phyloP scores from a whole-genome alignment of 1,140 invertebrate genomes.

The Ceratina japonica region DNA sequence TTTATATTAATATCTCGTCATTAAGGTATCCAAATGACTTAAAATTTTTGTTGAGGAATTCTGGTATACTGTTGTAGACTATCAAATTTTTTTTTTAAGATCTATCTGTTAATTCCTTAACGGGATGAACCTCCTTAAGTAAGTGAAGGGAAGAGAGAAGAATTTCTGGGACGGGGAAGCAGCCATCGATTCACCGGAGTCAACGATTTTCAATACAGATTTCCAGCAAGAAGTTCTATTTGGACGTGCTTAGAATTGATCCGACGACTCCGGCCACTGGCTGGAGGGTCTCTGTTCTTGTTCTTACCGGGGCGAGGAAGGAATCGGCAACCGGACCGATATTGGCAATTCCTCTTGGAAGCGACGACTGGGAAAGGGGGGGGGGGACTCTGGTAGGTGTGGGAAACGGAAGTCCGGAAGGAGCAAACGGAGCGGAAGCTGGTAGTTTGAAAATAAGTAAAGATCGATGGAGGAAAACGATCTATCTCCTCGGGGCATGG shows the following conservation, averaged over 20 bases:
- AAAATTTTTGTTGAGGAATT: no score
- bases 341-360: conserved; percentile 42
- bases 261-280: neutral
- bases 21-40: no score
- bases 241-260: conserved; percentile 14
- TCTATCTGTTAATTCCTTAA: no score
- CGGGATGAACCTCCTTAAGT: no score
- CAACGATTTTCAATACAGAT: conserved; percentile 10
- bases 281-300: neutral
- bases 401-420: neutral
- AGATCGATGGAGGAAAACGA: conserved; percentile 48
- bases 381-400: neutral
- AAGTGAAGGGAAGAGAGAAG: neutral
- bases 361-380: neutral
- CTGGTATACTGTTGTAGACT: no score
- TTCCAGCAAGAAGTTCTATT: conserved; percentile 5
- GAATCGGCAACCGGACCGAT: conserved; percentile 27
- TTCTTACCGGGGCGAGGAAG: neutral
- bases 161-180: neutral
- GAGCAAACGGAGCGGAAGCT: neutral
- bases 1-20: no score
- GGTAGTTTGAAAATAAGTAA: conserved; percentile 52
- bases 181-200: conserved; percentile 5
- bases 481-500: conserved; percentile 26
- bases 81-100: no score